A percentile compares a stretch with the other conserved stretches of the same genome.
phyloP scores from a whole-genome alignment of 53 echinoderm and acorn worm genomes.

The Apostichopus leukothele region DNA sequence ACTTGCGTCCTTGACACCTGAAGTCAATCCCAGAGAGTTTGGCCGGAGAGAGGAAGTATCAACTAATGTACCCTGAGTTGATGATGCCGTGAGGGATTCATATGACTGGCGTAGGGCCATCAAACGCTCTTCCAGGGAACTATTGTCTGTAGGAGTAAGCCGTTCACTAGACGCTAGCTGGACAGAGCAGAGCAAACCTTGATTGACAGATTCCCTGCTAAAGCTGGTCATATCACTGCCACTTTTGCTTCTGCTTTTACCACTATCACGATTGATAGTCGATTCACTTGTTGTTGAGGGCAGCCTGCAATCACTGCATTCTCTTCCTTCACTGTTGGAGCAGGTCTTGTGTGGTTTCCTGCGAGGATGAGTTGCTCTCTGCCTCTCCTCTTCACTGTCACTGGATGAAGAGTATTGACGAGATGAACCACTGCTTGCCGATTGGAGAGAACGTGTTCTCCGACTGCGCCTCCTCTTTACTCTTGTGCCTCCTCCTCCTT shows the following conservation, averaged over 20 bases:
- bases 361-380: constrained; percentile 23
- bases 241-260: constrained; percentile 29
- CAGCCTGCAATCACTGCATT: constrained; percentile 30
- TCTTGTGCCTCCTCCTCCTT: background rate
- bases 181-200: constrained; percentile 17
- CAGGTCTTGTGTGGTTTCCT: constrained; percentile 39
- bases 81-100: constrained; percentile 40
- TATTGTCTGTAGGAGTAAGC: constrained; percentile 31
- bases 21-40: constrained; percentile 30
- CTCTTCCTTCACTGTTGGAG: constrained; percentile 26
- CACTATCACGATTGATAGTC: constrained; percentile 1
- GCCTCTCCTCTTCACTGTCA: constrained; percentile 46
- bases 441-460: constrained; percentile 37
- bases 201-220: constrained; percentile 7
- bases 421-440: background rate
- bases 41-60: constrained; percentile 23
- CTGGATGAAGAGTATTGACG: constrained; percentile 35
- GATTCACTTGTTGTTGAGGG: constrained; percentile 35
- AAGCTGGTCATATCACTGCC: constrained; percentile 11
- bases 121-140: constrained; percentile 46
- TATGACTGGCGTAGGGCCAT: constrained; percentile 33
- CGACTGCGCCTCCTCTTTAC: constrained; percentile 32
- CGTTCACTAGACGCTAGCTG: constrained; percentile 35
- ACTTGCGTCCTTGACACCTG: background rate
- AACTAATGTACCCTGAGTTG: constrained; percentile 34